A percentile compares a stretch with the other conserved stretches of the same genome.
phyloP scores from a whole-genome alignment of 2,113 vertebrate genomes.

The Lipophrys pholis region DNA sequence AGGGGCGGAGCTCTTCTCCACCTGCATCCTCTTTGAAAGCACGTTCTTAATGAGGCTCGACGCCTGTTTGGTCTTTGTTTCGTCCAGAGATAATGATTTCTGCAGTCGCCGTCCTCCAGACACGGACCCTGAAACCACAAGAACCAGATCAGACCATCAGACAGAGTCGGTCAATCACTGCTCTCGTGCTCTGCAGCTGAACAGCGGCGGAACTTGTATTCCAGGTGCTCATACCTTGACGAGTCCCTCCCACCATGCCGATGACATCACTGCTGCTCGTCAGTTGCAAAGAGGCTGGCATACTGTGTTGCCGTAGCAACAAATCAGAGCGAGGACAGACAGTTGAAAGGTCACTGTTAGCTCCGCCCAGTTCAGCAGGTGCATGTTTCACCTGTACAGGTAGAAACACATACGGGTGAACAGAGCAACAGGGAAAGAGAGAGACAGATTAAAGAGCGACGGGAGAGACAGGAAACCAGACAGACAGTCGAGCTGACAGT shows the following conservation, averaged over 20 bases:
- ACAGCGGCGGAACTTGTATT: neutral
- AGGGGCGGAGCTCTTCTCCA: constrained; percentile 63
- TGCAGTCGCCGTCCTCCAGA: constrained; percentile 70
- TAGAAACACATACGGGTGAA: neutral
- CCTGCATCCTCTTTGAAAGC: constrained; percentile 89
- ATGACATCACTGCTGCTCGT: neutral
- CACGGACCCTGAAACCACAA: constrained; percentile 27
- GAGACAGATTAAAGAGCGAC: no score
- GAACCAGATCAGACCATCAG: neutral
- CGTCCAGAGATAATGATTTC: constrained; percentile 88
- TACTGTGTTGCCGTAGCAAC: constrained; percentile 79
- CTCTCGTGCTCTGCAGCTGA: no score
- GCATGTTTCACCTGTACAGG: constrained; percentile 21
- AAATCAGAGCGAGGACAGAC: constrained; percentile 62
- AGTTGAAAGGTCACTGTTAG: neutral
- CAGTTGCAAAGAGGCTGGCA: constrained; percentile 57
- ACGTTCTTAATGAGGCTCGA: constrained; percentile 88
- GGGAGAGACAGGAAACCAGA: no score
- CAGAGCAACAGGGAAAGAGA: neutral
- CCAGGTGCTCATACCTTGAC: constrained; percentile 40
- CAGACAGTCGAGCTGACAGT: no score
- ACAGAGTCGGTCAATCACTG: no score
- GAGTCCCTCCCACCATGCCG: constrained; percentile 22
- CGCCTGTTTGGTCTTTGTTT: constrained; percentile 86
- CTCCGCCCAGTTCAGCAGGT: neutral